phyloP scores from a whole-genome alignment of 2,113 vertebrate genomes.

The Pungitius pungitius region DNA sequence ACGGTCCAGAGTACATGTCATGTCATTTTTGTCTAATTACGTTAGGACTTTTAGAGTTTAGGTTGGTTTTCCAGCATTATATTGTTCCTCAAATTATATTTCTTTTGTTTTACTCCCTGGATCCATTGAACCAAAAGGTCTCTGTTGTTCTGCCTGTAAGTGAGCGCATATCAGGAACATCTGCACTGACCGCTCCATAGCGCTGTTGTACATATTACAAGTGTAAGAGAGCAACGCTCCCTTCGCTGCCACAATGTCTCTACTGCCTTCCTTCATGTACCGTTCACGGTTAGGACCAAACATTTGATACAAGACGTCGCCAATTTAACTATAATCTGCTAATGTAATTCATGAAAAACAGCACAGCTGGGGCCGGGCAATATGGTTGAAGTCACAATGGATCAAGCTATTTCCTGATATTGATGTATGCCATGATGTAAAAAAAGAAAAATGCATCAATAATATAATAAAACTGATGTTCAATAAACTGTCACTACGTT shows the following conservation, averaged over 20 bases:
- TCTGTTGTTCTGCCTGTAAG: conserved; percentile 5
- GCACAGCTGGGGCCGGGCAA: conserved; percentile 5
- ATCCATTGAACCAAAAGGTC: neutral
- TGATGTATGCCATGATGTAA: neutral
- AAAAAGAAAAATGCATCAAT: neutral
- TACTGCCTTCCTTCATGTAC: conserved; percentile 53
- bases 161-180: conserved; percentile 13
- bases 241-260: conserved; percentile 63
- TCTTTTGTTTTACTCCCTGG: neutral
- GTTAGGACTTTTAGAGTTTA: neutral
- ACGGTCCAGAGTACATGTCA: conserved; percentile 8
- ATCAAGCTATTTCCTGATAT: neutral
- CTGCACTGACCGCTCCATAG: conserved; percentile 4
- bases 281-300: conserved; percentile 59
- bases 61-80: neutral
- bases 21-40: neutral
- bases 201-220: conserved; percentile 1
- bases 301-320: conserved; percentile 17
- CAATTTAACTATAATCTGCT: conserved; percentile 31
- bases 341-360: neutral
- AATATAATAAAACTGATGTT: neutral
- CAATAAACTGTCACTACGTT: neutral
- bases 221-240: neutral
- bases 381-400: neutral
- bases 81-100: conserved; percentile 2